These are phyloP conservation scores for Epistrophella euchroma DNA, from an alignment of 2,888 invertebrate genomes.

Conservation along the genomic window DNA sequence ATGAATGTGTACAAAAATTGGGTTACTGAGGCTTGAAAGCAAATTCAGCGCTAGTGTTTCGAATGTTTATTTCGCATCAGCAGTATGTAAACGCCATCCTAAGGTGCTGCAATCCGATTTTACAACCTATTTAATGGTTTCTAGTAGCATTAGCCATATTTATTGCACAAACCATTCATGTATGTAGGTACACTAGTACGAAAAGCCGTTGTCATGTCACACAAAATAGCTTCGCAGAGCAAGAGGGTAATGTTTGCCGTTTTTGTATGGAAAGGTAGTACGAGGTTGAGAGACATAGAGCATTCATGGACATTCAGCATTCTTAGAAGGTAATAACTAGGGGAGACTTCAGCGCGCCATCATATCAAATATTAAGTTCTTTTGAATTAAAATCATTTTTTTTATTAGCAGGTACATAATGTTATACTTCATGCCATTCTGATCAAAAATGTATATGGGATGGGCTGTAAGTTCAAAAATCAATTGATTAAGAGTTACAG, in stretches of 20 bases:
- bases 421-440: no score
- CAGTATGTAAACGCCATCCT: constrained; percentile 27
- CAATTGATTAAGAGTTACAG: no score
- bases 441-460: no score
- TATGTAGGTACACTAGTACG: neutral
- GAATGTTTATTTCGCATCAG: constrained; percentile 32
- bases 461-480: no score
- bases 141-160: constrained; percentile 50
- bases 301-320: no score
- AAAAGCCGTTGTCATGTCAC: constrained; percentile 2
- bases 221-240: constrained; percentile 1
- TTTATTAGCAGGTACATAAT: no score
- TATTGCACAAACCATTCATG: constrained; percentile 36
- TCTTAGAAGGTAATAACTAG: neutral
- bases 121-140: constrained; percentile 56
- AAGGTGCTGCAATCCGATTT: constrained; percentile 59
- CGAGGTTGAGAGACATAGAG: neutral
- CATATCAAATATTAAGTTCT: no score
- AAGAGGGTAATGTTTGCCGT: neutral
- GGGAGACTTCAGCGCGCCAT: neutral
- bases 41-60: constrained; percentile 1
- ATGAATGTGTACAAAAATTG: constrained; percentile 36
- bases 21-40: constrained; percentile 36
- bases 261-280: neutral
- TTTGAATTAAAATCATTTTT: no score